phyloP scores from a whole-genome alignment of 2,113 vertebrate genomes.

The Hemichromis elongatus region DNA sequence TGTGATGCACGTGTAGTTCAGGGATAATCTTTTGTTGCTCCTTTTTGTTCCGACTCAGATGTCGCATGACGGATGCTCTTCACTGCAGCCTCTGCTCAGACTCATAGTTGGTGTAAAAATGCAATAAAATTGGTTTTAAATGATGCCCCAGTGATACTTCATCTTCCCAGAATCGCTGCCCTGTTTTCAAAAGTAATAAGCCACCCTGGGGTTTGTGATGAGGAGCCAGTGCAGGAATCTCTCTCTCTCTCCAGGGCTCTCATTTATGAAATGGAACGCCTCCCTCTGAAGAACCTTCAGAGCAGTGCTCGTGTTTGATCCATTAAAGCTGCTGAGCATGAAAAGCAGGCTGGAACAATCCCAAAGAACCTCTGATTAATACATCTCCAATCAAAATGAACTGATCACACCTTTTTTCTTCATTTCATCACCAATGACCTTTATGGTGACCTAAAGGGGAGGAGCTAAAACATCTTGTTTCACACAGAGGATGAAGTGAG shows the following conservation, averaged over 20 bases:
- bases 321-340: not conserved
- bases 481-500: not conserved
- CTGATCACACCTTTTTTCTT: not conserved
- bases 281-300: not conserved
- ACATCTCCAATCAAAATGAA: not conserved
- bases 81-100: not conserved
- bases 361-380: not conserved
- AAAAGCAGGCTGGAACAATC: not conserved
- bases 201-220: not conserved
- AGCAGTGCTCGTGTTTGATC: not conserved
- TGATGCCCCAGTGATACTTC: not conserved
- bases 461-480: not conserved
- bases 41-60: not conserved
- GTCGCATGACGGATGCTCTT: rapidly evolving
- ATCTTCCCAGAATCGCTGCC: not conserved
- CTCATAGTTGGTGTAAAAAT: not conserved
- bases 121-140: not conserved
- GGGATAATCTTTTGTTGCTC: not conserved
- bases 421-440: not conserved
- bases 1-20: not conserved
- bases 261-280: not conserved
- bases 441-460: not conserved
- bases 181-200: not conserved
- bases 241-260: not conserved
- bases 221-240: not conserved